Evolutionary conservation across 1,140 invertebrate species (phyloP), one percentile per base, ranked within the genome.

Genomic region (Drosophila seguyi): DNA sequence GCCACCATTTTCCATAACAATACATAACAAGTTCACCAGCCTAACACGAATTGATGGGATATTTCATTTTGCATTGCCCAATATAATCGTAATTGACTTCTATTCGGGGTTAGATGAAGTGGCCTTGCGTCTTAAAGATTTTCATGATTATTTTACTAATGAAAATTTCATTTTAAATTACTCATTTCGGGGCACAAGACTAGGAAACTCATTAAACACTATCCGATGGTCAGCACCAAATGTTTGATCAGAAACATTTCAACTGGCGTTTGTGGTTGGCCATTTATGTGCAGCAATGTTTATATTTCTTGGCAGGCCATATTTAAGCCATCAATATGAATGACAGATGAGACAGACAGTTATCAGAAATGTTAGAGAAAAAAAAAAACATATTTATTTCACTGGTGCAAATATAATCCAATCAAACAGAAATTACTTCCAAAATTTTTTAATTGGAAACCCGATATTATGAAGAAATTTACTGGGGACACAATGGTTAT

Each of bases 181-280:
- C 4, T 14, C 7, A 31, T 36, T 16, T 0, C 1, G 2, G 18
- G 7, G n/a, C n/a, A n/a, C 25, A 5, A 27, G 10, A 20, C 4
- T 16, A 18, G 48, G 3, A 2, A 1, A 36, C 27, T 38, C 22
- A 39, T 55, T 13, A 61, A 61, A 52, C 20, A 8, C 29, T 53
- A n/a, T 20, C 6, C 3, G 27, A 22, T 20, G 29, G 25, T 2
- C 36, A 31, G 20, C 11, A 14, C 11, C 44, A 31, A 65, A 66
- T 65, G 29, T 66, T 66, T 47, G n/a, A 66, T n/a, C 14, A 22
- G 31, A 63, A 45, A 18, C 11, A 29, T 38, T 67, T 22, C 18
- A 31, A 34, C 29, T 29, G 63, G 20, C 31, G 13, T 66, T 48
- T 65, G 60, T 39, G 60, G 44, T 20, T 48, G 34, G 18, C 6